phyloP scores from a whole-genome alignment of 1,140 invertebrate species.

The Pteromalus puparum region DNA sequence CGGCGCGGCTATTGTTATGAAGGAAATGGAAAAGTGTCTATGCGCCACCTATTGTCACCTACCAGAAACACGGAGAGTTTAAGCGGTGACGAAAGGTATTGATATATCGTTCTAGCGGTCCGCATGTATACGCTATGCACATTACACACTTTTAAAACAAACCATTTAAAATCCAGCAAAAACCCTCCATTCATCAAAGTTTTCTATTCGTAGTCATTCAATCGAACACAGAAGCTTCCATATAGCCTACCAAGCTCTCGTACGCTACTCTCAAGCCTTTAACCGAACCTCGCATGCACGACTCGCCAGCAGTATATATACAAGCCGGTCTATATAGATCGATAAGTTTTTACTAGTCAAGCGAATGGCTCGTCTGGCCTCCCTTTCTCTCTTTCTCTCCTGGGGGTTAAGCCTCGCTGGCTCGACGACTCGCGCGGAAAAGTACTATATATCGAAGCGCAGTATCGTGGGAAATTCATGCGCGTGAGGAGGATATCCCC shows the following conservation, averaged over 20 bases:
- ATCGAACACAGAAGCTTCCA: background rate
- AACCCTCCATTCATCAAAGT: background rate
- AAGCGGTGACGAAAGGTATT: too few species aligned
- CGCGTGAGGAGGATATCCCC: background rate
- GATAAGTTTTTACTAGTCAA: conserved; percentile 26
- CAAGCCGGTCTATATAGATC: background rate
- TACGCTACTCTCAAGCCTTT: background rate
- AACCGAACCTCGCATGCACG: background rate
- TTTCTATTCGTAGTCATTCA: background rate
- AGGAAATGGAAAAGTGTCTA: too few species aligned
- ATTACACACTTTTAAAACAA: too few species aligned
- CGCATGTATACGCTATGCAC: too few species aligned
- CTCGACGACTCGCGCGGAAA: background rate
- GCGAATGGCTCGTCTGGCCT: background rate
- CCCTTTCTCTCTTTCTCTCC: conserved; percentile 8
- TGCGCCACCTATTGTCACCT: too few species aligned
- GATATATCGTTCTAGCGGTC: too few species aligned
- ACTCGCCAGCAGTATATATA: background rate
- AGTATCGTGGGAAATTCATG: conserved; percentile 1
- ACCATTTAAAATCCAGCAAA: background rate
- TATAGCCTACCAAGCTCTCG: background rate
- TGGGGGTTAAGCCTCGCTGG: conserved; percentile 10
- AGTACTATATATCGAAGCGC: conserved; percentile 7
- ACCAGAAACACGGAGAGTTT: too few species aligned
- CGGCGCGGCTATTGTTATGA: too few species aligned